Evolutionary conservation across 2,797 vertebrate species (phyloP), one percentile per base, ranked within the genome.

Genomic region (Odontamblyopus rebecca): DNA sequence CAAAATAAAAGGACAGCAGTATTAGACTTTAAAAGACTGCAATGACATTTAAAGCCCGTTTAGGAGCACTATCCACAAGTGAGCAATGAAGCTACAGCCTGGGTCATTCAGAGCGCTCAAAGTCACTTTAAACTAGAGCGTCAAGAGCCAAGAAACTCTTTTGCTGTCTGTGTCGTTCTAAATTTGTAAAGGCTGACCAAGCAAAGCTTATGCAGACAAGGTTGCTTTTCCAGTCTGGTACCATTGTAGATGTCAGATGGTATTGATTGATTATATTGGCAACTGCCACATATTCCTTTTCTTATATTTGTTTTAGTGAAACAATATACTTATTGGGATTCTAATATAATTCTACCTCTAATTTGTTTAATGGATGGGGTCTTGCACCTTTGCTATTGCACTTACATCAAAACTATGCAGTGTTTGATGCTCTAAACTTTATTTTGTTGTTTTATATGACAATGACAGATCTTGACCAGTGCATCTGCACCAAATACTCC

Each of bases 41-140:
- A 76, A 70, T 70, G 67, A 66, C 48, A 77, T 84, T 79, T 71
- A 59, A 70, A 75, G 62, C 18, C 19, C 30, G 60, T 73, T 68
- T 75, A 76, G 67, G 30, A 54, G 8, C 69, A 61, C 30, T 51
- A 26, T 74, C 29, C 30, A 60, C 29, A 73, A 73, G 51, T 68
- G 50, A 73, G 59, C 44, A 62, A 71, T 69, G 56, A 74, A 32
- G 57, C 71, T 48, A 48, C 3, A 19, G n/a, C 18, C 38, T 69
- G n/a, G 27, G 2, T 63, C 67, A 71, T 73, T 77, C 68, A 68
- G 50, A 72, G 26, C 60, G 69, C 26, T 38, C 41, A 67, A 77
- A 60, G 67, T 71, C 68, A 71, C 68, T 61, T 68, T 4, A 11
- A 76, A 53, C 6, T 51, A 51, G 27, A 29, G 44, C 4, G 1